phyloP scores from a whole-genome alignment of 2,113 vertebrate genomes.

The Laticauda laticaudata region DNA sequence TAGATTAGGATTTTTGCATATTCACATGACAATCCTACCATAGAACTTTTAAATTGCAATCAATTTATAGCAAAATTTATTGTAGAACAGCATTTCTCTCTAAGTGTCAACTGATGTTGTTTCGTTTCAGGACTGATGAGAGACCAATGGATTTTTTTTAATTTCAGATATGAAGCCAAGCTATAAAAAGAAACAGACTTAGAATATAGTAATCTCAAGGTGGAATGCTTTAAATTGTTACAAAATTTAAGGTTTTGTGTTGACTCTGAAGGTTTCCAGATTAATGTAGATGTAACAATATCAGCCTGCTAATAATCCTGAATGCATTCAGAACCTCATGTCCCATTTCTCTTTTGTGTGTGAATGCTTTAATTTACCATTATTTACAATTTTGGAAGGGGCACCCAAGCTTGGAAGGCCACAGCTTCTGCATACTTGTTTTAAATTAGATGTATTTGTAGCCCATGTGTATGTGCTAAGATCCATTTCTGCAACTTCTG shows the following conservation, averaged over 20 bases:
- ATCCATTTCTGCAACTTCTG: neutral
- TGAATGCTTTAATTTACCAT: neutral
- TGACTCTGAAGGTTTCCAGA: neutral
- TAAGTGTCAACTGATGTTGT: neutral
- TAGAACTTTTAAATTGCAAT: neutral
- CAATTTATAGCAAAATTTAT: neutral
- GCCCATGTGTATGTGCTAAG: neutral
- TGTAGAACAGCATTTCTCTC: neutral
- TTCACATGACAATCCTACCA: neutral
- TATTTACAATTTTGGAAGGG: neutral
- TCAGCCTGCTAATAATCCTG: neutral
- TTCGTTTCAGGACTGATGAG: neutral
- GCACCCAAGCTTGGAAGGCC: neutral
- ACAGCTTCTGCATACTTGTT: neutral
- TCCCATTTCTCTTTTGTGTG: neutral
- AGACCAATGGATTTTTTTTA: neutral
- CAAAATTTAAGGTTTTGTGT: neutral
- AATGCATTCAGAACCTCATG: neutral
- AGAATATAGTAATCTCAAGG: neutral
- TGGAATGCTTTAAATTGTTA: neutral
- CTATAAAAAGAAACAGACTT: neutral
- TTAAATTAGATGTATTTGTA: neutral
- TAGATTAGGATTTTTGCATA: neutral
- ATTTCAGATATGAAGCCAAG: neutral
- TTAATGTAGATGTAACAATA: neutral